Percentiles rank a stretch among this genome's conserved stretches.
phyloP scores from a whole-genome alignment of 2,113 vertebrate genomes.

The human region GRCh38 chr17:13237501-13238000 shows the following conservation, averaged over 20 bases:
- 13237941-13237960: background rate
- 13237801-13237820: background rate
- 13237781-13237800: background rate
- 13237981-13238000: background rate
- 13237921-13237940: background rate
- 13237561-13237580: background rate
- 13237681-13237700: background rate
- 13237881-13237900: accelerated
- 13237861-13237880: background rate
- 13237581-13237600: background rate
- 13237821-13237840: background rate
- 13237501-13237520: too few species aligned
- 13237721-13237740: background rate
- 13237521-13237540: background rate
- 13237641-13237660: background rate
- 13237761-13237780: background rate
- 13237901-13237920: background rate
- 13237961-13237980: background rate
- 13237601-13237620: background rate
- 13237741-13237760: background rate
- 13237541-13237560: background rate
- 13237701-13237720: background rate
- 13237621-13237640: background rate
- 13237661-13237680: too few species aligned
- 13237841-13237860: background rate